Evolutionary conservation across 2,113 vertebrate species (phyloP).

Genomic region (Poeciliopsis prolifica): DNA sequence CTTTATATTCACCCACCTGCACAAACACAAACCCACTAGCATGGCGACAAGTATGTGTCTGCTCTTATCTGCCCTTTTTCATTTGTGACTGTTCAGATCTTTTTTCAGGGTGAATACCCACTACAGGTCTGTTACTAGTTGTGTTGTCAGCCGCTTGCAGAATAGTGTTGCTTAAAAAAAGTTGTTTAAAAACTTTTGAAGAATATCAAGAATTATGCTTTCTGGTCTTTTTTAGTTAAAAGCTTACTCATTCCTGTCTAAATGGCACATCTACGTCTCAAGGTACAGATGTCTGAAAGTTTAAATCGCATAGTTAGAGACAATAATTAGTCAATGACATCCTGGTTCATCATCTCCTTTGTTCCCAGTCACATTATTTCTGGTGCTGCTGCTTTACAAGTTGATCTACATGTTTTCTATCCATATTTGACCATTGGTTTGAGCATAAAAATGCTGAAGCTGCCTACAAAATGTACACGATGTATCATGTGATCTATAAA

Average conservation of each 20-base stretch:
- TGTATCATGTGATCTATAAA: no score
- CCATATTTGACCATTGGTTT: not conserved
- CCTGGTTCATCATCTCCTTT: not conserved
- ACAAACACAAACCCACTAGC: constrained; percentile 4
- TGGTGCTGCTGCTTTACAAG: not conserved
- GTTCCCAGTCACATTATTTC: not conserved
- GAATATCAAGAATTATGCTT: not conserved
- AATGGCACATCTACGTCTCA: not conserved
- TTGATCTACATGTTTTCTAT: not conserved
- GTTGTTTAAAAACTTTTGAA: no score
- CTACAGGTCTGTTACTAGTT: not conserved
- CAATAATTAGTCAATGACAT: not conserved
- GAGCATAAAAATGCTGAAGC: not conserved
- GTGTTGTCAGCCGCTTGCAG: not conserved
- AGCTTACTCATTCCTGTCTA: not conserved
- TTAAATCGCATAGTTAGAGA: not conserved
- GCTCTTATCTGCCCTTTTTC: not conserved
- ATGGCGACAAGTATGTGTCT: not conserved
- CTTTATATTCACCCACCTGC: constrained; percentile 28
- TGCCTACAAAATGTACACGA: no score
- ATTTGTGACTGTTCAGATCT: not conserved
- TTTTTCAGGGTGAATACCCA: not conserved
- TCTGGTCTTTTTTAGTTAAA: not conserved
- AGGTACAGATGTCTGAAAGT: not conserved
- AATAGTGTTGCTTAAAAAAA: no score